Evolutionary conservation across 2,113 vertebrate species (phyloP).

Genomic region (Xiphophorus couchianus): DNA sequence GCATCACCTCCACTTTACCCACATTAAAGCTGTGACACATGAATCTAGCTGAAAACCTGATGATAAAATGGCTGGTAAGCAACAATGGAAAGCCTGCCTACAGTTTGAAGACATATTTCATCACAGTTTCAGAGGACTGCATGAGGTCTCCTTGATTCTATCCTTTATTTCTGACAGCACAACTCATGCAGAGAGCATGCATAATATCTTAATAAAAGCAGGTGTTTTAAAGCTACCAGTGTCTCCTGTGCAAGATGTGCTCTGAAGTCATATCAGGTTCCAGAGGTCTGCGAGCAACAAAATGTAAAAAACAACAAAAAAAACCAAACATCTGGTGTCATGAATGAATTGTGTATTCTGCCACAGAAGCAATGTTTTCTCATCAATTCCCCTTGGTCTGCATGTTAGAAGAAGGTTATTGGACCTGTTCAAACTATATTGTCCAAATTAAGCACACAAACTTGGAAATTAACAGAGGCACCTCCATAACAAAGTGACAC

Average conservation of each 20-base stretch:
- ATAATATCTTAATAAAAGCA: conserved; percentile 22
- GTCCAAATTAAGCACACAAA: no score
- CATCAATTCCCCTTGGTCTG: no score
- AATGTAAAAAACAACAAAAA: conserved; percentile 39
- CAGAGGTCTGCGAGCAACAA: conserved; percentile 29
- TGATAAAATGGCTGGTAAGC: conserved; percentile 15
- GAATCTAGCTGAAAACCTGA: conserved; percentile 27
- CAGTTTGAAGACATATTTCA: conserved; percentile 38
- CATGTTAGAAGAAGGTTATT: no score
- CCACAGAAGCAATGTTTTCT: not conserved
- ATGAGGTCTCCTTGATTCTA: conserved; percentile 31
- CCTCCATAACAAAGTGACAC: no score
- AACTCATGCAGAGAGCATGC: conserved; percentile 20
- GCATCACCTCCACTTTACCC: conserved; percentile 39
- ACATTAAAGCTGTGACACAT: conserved; percentile 25
- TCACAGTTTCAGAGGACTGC: conserved; percentile 22
- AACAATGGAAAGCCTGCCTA: conserved; percentile 14
- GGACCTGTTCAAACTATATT: no score
- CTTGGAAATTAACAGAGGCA: no score
- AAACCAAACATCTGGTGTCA: not conserved
- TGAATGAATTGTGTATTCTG: not conserved
- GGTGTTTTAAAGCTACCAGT: conserved; percentile 23
- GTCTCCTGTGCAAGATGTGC: conserved; percentile 7
- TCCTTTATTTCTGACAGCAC: conserved; percentile 28
- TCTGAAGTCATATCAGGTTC: conserved; percentile 24